Conservation (phyloP, 2,113 vertebrate species). For the Oceanodroma tethys region DNA sequence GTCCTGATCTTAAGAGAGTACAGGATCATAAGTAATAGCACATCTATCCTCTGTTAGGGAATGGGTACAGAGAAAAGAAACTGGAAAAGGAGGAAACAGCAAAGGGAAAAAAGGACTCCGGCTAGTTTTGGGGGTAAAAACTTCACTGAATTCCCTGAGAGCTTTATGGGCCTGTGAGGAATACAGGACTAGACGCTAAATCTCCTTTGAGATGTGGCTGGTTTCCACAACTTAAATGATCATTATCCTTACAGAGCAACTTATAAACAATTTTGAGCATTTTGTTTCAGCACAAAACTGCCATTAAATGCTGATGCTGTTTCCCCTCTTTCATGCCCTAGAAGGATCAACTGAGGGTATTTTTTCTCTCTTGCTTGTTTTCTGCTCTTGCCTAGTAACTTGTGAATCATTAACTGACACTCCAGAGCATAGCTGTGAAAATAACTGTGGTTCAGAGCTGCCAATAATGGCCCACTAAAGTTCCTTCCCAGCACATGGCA, state of each 20-base stretch:
- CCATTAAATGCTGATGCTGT: not conserved
- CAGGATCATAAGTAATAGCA: not conserved
- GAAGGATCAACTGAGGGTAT: not conserved
- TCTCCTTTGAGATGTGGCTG: not conserved
- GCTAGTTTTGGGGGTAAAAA: not conserved
- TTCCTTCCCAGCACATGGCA: constrained; percentile 53
- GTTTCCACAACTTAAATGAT: not conserved
- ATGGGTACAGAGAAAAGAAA: not conserved
- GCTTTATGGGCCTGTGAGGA: not conserved
- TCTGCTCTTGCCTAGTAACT: constrained; percentile 58
- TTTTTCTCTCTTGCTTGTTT: constrained; percentile 23
- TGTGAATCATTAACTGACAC: constrained; percentile 68
- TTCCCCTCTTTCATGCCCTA: constrained; percentile 2
- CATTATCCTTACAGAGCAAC: not conserved
- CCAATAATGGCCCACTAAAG: constrained; percentile 56
- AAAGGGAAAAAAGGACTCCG: not conserved
- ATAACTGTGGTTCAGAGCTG: constrained; percentile 64
- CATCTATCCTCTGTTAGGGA: not conserved
- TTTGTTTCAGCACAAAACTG: not conserved
- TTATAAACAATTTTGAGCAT: not conserved
- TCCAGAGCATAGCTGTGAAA: constrained; percentile 66
- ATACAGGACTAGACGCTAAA: not conserved
- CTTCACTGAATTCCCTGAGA: not conserved
- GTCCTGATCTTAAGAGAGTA: not conserved
- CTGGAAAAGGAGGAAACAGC: not conserved